These are phyloP conservation scores for Drosophila burlai DNA, from an alignment of 1,140 invertebrate species.

Conservation along the genomic window DNA sequence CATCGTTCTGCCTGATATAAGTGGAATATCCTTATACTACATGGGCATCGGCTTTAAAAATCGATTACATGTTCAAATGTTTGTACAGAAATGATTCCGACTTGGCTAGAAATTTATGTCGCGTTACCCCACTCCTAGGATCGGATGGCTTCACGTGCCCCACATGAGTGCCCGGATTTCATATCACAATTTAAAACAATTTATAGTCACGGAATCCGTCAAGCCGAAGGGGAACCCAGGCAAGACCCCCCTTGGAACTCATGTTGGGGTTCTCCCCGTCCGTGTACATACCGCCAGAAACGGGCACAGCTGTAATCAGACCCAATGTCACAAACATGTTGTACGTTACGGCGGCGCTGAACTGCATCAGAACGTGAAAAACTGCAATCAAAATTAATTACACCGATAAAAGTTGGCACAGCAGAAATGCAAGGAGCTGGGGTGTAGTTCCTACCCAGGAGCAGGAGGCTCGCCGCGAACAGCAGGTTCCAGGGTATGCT, in stretches of 20 bases:
- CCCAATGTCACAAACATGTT: constrained; percentile 97
- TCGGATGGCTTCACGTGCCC: constrained; percentile 19
- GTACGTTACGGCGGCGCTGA: constrained; percentile 95
- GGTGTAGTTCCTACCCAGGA: constrained; percentile 88
- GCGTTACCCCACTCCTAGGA: constrained; percentile 16
- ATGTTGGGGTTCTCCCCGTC: constrained; percentile 6
- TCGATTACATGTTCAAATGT: background rate
- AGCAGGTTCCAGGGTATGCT: constrained; percentile 93
- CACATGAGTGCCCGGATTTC: constrained; percentile 37
- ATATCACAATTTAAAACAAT: constrained; percentile 65
- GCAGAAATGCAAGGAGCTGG: constrained; percentile 1
- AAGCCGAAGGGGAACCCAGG: background rate
- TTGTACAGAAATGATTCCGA: background rate
- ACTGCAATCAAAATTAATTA: constrained; percentile 88
- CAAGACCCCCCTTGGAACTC: background rate
- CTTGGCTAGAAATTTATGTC: constrained; percentile 1
- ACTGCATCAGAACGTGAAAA: constrained; percentile 95
- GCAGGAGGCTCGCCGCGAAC: constrained; percentile 90
- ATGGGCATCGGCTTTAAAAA: no score
- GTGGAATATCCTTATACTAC: background rate
- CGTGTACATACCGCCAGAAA: constrained; percentile 93
- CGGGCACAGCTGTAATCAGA: constrained; percentile 95
- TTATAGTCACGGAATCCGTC: constrained; percentile 56
- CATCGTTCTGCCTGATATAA: background rate
- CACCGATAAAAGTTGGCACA: constrained; percentile 63